These are phyloP conservation scores for Scomber colias DNA, from an alignment of 2,113 vertebrate genomes.

Conservation along the genomic window DNA sequence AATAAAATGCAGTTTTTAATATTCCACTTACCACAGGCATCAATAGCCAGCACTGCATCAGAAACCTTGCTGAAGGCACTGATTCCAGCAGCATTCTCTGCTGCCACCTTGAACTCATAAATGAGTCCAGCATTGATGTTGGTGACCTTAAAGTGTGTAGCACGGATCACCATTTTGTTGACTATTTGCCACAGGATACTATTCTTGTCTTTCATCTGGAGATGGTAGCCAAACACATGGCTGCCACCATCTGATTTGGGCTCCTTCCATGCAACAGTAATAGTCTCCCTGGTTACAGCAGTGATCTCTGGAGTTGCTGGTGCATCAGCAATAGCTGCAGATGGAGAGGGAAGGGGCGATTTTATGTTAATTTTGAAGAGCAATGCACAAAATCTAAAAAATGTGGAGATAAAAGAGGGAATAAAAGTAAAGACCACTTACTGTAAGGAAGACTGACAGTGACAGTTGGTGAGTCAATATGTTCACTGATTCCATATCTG, in stretches of 20 bases:
- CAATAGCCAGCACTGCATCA: constrained; percentile 96
- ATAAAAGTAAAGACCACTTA: constrained; percentile 81
- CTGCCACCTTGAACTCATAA: constrained; percentile 97
- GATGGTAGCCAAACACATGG: constrained; percentile 92
- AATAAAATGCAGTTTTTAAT: too few relatives aligned
- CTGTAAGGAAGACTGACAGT: constrained; percentile 94
- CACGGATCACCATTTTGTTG: constrained; percentile 95
- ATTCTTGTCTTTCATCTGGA: constrained; percentile 98
- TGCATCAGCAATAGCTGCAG: constrained; percentile 90
- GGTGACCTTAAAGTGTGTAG: constrained; percentile 94
- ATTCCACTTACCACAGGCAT: constrained; percentile 93
- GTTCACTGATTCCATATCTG: constrained; percentile 97
- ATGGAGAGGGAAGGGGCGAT: constrained; percentile 5
- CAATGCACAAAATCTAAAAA: background rate
- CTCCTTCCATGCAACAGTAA: constrained; percentile 94
- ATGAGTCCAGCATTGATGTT: constrained; percentile 93
- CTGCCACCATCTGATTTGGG: constrained; percentile 95
- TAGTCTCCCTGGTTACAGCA: constrained; percentile 91
- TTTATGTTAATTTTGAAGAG: background rate
- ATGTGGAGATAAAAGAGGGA: background rate
- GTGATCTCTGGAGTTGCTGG: constrained; percentile 93
- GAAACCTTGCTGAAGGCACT: constrained; percentile 93
- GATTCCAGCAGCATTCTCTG: constrained; percentile 96
- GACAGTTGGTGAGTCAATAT: constrained; percentile 91
- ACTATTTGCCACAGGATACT: constrained; percentile 97